phyloP scores from a whole-genome alignment of 2,797 vertebrate genomes.

The Hypotaenidia okinawae region DNA sequence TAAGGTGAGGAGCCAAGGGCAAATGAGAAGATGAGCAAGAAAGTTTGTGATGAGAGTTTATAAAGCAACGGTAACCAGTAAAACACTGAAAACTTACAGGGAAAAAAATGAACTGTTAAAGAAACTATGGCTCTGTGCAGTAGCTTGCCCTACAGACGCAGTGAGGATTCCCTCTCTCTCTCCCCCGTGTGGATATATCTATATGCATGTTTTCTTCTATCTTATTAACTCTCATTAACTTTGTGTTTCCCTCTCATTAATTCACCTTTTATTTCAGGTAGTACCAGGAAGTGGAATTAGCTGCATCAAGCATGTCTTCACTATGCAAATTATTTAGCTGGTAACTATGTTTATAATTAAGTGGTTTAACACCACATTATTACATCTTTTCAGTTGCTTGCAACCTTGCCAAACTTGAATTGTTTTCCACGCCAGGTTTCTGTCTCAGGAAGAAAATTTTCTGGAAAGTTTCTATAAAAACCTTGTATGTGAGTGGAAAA shows the following conservation, averaged over 20 bases:
- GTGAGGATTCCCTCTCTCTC: background rate
- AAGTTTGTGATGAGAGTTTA: background rate
- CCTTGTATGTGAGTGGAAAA: background rate
- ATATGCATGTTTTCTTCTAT: background rate
- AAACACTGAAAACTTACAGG: background rate
- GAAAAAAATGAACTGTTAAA: background rate
- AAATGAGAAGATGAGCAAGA: background rate
- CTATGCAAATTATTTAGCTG: slow-evolving; percentile 43
- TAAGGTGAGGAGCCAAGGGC: background rate
- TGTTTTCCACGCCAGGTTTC: slow-evolving; percentile 33
- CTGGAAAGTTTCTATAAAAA: background rate
- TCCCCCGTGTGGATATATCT: background rate
- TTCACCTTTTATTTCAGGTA: slow-evolving; percentile 56
- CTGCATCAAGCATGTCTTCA: slow-evolving; percentile 33
- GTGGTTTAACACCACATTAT: slow-evolving; percentile 23
- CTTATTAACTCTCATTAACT: slow-evolving; percentile 30
- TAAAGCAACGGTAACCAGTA: background rate
- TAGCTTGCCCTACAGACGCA: background rate
- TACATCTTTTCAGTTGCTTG: slow-evolving; percentile 11
- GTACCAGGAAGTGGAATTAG: slow-evolving; percentile 60
- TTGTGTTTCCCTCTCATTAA: slow-evolving; percentile 40
- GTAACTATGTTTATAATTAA: slow-evolving; percentile 51
- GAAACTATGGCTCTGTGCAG: background rate
- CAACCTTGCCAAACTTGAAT: slow-evolving; percentile 12
- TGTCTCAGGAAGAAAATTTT: background rate